Base-by-base conservation (phyloP, 2,888 invertebrate species). In the Strigamia transsilvanica region DNA sequence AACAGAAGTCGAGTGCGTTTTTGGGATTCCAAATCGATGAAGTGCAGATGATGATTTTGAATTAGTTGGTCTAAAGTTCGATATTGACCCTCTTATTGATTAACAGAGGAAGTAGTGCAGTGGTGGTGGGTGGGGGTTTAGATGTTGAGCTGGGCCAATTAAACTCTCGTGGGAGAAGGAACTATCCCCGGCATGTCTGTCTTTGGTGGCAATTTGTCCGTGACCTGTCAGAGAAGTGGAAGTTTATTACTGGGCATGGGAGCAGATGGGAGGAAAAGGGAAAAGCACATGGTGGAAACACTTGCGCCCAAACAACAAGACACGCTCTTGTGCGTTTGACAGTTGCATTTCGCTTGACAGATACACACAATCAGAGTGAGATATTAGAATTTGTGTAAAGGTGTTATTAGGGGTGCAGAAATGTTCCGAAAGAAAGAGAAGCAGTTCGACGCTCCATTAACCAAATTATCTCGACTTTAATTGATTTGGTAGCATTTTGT, bases 161-260 rank as follows among this genome's bases (percentile, higher is more conserved):
- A 32, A 73, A 73, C 23, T 27, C 32, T 27, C 73, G 12, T 27
- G 27, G 73, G 73, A 32, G n/a, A 32, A 73, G 73, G 73, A 73
- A 73, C 73, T 32, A 73, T 73, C 73, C 73, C 73, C 73, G 73
- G 73, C 73, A 73, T 73, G 73, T 73, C 73, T 73, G 32, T 73
- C 73, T 73, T 73, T 27, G 27, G 73, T 73, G 73, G 73, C 73
- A 73, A 73, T 73, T 73, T 73, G 73, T 73, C 73, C 32, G 73
- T 73, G 73, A 73, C 73, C 73, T 73, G 73, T 73, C 73, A 73
- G 73, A 73, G 73, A 6, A 73, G 73, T 73, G 73, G 73, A 73
- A 73, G 73, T 73, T 73, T 73, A 73, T 73, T 73, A 73, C 73
- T 73, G 73, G 73, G 27, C 73, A 73, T 73, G 73, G 73, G 38